Conservation (phyloP, 2,113 vertebrate species). For the Thryonomys swinderianus region DNA sequence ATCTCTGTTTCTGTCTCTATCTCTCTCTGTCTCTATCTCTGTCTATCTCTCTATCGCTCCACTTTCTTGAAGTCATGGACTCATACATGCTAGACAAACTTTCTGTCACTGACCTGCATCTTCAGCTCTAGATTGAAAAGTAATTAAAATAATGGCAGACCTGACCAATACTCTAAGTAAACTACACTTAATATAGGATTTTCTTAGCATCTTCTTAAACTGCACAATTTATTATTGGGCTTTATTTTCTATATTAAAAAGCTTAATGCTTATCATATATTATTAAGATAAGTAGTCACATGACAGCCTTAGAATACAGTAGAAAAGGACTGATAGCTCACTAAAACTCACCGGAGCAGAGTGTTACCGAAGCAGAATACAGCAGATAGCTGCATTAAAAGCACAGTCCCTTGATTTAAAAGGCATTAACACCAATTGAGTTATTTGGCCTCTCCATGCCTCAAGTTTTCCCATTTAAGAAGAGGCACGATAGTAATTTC, state of each 20-base stretch:
- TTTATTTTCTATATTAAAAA: slow-evolving; percentile 33
- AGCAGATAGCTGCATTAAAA: not conserved
- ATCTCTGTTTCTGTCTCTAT: accelerated
- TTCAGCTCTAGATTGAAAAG: not conserved
- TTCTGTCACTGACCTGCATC: not conserved
- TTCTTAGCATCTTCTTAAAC: not conserved
- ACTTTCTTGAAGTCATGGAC: not conserved
- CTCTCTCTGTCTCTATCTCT: not conserved
- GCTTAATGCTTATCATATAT: not conserved
- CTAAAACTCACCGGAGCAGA: not conserved
- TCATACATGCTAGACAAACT: not conserved
- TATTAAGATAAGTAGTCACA: not conserved
- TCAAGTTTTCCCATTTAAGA: slow-evolving; percentile 1
- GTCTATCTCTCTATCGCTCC: accelerated
- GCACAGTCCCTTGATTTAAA: slow-evolving; percentile 26
- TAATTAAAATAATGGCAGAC: not conserved
- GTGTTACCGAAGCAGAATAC: not conserved
- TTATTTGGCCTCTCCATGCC: not conserved
- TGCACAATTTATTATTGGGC: not conserved
- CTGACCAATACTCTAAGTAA: not conserved
- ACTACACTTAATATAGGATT: not conserved
- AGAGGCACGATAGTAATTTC: not conserved
- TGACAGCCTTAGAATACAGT: not conserved
- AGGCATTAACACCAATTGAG: not conserved
- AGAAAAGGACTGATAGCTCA: not conserved